These are phyloP conservation scores for Glossophaga mutica DNA, from an alignment of 2,797 vertebrate genomes.

Conservation along the genomic window DNA sequence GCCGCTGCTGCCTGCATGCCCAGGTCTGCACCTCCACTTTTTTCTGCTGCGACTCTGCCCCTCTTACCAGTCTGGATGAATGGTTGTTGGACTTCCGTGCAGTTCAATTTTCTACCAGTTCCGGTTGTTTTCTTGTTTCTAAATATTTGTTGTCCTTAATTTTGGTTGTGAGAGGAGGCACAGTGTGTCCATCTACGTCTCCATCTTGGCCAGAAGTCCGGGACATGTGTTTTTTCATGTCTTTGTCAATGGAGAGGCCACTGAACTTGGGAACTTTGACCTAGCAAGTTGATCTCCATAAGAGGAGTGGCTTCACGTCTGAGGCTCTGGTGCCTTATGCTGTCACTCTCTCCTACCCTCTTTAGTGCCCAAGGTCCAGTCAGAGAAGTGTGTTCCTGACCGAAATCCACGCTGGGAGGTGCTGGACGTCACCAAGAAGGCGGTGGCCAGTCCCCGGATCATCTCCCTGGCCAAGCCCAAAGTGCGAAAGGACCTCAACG, in stretches of 20 bases:
- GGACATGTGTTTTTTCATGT: background rate
- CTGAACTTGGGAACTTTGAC: background rate
- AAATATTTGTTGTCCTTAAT: no score
- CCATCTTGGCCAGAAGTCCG: no score
- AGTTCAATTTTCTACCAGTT: no score
- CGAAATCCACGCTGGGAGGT: conserved; percentile 58
- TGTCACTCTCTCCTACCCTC: background rate
- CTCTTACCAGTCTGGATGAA: no score
- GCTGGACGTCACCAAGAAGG: conserved; percentile 53
- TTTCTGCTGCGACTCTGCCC: no score
- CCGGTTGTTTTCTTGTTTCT: no score
- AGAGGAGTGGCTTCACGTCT: background rate
- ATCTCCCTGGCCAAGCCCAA: conserved; percentile 73
- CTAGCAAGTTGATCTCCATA: background rate
- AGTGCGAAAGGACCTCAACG: conserved; percentile 47
- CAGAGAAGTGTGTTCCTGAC: conserved; percentile 67
- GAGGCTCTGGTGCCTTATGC: background rate
- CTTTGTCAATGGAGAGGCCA: background rate
- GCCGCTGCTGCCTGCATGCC: no score
- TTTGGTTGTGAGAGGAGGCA: no score
- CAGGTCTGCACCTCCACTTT: no score
- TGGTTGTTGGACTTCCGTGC: no score
- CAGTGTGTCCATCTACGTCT: no score
- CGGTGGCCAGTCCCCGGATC: conserved; percentile 63
- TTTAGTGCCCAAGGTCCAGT: conserved; percentile 72